Base-by-base conservation (phyloP, 1,140 invertebrate species). In the Pseudoatta argentina region DNA sequence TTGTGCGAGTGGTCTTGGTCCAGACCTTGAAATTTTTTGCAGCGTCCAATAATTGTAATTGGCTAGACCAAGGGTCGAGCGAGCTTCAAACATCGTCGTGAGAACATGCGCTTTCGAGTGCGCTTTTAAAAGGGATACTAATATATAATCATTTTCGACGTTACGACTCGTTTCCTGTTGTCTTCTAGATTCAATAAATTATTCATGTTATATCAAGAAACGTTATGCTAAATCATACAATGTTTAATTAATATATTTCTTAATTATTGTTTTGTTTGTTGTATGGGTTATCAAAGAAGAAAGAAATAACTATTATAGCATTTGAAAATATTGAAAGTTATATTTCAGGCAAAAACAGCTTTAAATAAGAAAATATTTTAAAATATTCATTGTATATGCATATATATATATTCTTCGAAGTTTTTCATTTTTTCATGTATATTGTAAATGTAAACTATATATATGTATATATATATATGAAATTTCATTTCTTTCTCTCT, bases 1-100 rank as follows among this genome's bases (percentile, higher is more conserved):
- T 44, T 8, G 24, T 44, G 24, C 12, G 2, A 27, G 27, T 57
- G 3, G 27, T 71, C 67, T 73, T 82, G 39, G 39, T n/a, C 48
- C 18, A 55, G 61, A 61, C 75, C 48, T 83, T 73, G 44, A 89
- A 89, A 89, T 87, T 87, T 89, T 89, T 86, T 77, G 85, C 73
- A 67, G 24, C 71, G 21, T 24, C 30, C 66, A 78, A 88, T 89
- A 89, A 21, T 61, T 63, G 3, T 72, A 89, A 89, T 88, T 89
- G 88, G 21, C 10, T 82, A 83, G 44, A 87, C n/a, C 67, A 86
- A 89, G 87, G 59, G 88, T 89, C 59, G 81, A 89, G 51, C 85
- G 18, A 61, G 64, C 39, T 59, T 73, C 72, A 64, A 89, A 67
- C 82, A 63, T 18, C 27, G 10, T 59, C 77, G 66, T 87, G 85